Evolutionary conservation across 2,797 vertebrate species (phyloP), one percentile per base, ranked within the genome.

Genomic region (Sebastes hubbsi): DNA sequence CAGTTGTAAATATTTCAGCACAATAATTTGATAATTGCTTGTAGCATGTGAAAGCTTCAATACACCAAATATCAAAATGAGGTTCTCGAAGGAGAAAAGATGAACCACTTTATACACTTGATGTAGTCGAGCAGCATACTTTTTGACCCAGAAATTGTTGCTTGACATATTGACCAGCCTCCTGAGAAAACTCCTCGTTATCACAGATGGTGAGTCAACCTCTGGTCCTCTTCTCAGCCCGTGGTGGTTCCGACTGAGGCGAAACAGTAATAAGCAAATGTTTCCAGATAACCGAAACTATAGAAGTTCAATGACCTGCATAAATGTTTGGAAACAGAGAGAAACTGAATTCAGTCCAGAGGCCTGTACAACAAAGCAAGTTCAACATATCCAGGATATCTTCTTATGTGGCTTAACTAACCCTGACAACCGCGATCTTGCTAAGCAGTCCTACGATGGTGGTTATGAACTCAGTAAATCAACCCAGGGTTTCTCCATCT

Each of bases 231-330:
- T 42, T 55, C 59, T 72, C 30, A 30, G 69, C 22, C 72, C 42
- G 58, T 38, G 54, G 62, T 61, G 30, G 18, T n/a, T 71, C 54
- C 29, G 68, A 38, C 64, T 77, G 32, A 77, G 20, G 24, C 24
- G 34, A 80, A 75, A 49, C 34, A 11, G 24, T 49, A 62, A 64
- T 64, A 55, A 60, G 38, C 62, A 72, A 61, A 72, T 68, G 24
- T 85, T 78, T 60, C 65, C 4, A 42, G 25, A 29, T 42, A 72
- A 42, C 34, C 9, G 22, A 25, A 54, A 75, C 32, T 46, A 20
- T 20, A 46, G 3, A 76, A 29, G 72, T 55, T 75, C 77, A 81
- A 1, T 72, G 80, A 81, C 69, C 84, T 61, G 66, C 13, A 84
- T 49, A 61, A 27, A 74, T 75, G 20, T 65, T 84, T 56, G 10